Conservation (phyloP, 1,140 invertebrate genomes). For the Nymphalis io region DNA sequence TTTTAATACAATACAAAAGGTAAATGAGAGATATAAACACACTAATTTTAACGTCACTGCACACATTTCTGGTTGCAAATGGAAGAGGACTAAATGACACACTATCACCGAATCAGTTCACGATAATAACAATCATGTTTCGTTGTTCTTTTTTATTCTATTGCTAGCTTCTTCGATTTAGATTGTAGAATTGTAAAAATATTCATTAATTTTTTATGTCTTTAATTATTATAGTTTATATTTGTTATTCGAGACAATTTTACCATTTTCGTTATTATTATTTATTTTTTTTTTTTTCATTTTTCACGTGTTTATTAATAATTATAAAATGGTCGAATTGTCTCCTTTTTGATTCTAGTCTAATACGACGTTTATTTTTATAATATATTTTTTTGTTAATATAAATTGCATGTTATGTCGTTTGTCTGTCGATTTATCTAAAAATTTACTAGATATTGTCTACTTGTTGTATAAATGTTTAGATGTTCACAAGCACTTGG, state of each 20-base stretch:
- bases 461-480: slow-evolving; percentile 45
- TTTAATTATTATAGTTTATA: slow-evolving; percentile 36
- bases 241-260: slow-evolving; percentile 46
- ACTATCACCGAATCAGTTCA: slow-evolving; percentile 32
- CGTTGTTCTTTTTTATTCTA: slow-evolving; percentile 34
- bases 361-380: slow-evolving; percentile 26
- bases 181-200: slow-evolving; percentile 29
- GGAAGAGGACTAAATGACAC: slow-evolving; percentile 39
- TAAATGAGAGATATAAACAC: slow-evolving; percentile 40
- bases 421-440: slow-evolving; percentile 44
- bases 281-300: background rate
- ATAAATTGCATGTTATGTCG: slow-evolving; percentile 54
- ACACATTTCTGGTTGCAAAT: slow-evolving; percentile 42
- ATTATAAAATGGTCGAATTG: slow-evolving; percentile 43
- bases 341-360: slow-evolving; percentile 34
- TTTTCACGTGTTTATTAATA: background rate
- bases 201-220: slow-evolving; percentile 29
- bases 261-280: slow-evolving; percentile 27
- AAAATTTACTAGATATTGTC: slow-evolving; percentile 42
- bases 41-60: slow-evolving; percentile 39
- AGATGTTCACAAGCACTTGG: slow-evolving; percentile 55
- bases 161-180: slow-evolving; percentile 38
- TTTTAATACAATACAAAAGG: background rate
- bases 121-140: slow-evolving; percentile 28
- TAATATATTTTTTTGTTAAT: slow-evolving; percentile 27